These are phyloP conservation scores for Cichlasoma orientale DNA, from an alignment of 2,797 vertebrate genomes.

Conservation along the genomic window DNA sequence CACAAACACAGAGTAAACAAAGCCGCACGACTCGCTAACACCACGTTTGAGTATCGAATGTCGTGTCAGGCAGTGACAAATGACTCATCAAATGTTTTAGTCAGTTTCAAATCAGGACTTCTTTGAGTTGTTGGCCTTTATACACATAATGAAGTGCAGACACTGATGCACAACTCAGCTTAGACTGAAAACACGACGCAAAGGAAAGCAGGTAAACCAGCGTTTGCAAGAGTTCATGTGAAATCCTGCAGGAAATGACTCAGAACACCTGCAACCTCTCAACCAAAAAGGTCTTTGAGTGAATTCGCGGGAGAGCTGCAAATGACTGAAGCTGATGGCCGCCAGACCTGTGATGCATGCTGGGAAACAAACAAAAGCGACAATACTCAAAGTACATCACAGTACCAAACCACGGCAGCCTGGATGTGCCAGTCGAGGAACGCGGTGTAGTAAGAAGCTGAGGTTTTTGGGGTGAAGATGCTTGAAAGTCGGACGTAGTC, in stretches of 20 bases:
- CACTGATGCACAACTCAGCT: not conserved
- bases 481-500: not conserved
- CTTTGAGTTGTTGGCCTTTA: not conserved
- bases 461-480: not conserved
- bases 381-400: not conserved
- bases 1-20: not conserved
- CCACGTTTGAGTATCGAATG: too few species aligned
- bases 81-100: not conserved
- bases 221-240: not conserved
- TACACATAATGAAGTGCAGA: not conserved
- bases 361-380: not conserved
- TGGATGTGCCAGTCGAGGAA: not conserved
- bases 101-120: not conserved
- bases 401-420: not conserved
- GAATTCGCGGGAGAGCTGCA: not conserved
- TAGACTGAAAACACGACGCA: not conserved
- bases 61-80: not conserved
- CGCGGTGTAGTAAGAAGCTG: not conserved
- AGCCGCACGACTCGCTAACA: not conserved
- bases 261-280: conserved; percentile 36
- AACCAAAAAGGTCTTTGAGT: not conserved
- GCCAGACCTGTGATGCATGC: not conserved
- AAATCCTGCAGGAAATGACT: conserved; percentile 10
- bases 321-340: not conserved
- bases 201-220: not conserved